Conservation (phyloP, 2,888 invertebrate species). For the Eurytoma adleriae region DNA sequence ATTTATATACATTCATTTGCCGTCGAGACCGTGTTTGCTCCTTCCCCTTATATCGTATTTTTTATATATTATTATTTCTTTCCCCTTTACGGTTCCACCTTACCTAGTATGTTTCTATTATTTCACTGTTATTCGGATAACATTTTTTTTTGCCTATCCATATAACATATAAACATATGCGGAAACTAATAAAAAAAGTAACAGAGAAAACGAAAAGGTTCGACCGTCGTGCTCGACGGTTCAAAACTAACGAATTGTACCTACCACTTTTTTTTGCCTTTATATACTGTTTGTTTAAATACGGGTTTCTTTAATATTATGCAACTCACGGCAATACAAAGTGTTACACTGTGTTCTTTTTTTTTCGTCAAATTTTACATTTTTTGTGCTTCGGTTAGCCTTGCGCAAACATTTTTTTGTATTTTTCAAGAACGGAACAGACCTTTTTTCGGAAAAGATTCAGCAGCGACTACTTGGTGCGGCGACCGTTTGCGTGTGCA, state of each 20-base stretch:
- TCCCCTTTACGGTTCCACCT: conserved; percentile 59
- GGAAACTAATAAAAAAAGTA: conserved; percentile 37
- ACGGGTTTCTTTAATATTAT: too few relatives aligned
- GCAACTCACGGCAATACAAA: too few relatives aligned
- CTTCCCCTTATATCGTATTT: conserved; percentile 39
- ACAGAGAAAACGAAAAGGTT: background rate
- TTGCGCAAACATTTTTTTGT: background rate
- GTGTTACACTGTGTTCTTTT: too few relatives aligned
- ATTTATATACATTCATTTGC: conserved; percentile 49
- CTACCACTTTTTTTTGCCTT: conserved; percentile 9
- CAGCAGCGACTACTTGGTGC: background rate
- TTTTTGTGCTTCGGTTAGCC: too few relatives aligned
- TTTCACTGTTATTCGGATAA: conserved; percentile 73
- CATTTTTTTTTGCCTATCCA: conserved; percentile 64
- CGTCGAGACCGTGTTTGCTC: conserved; percentile 21
- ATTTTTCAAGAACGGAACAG: background rate
- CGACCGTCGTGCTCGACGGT: background rate
- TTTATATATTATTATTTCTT: conserved; percentile 40
- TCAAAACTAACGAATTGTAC: conserved; percentile 21
- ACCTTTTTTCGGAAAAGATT: conserved; percentile 1
- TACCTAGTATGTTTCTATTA: conserved; percentile 74
- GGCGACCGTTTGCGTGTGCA: background rate
- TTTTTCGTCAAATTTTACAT: too few relatives aligned
- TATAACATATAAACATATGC: conserved; percentile 65
- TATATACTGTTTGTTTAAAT: too few relatives aligned